phyloP scores from a whole-genome alignment of 2,797 vertebrate genomes.

The Craterocephalus amniculus region DNA sequence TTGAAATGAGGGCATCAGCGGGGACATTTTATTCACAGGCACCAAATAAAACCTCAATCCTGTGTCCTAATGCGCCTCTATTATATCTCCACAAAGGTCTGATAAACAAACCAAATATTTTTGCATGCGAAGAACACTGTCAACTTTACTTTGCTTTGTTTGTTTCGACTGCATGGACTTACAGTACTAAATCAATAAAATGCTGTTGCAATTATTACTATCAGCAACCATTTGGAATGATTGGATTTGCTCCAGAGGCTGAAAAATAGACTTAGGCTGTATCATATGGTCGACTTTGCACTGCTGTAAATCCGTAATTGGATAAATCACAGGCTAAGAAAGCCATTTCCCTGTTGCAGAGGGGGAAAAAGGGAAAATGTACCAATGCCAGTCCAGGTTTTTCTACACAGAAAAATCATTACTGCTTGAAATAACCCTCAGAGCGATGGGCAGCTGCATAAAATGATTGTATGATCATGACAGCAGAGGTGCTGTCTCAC shows the following conservation, averaged over 20 bases:
- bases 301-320: constrained; percentile 79
- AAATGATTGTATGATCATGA: constrained; percentile 60
- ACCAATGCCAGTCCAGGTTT: constrained; percentile 67
- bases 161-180: constrained; percentile 67
- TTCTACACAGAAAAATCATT: constrained; percentile 68
- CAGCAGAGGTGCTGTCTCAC: constrained; percentile 51
- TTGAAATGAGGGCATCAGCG: constrained; percentile 18
- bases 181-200: constrained; percentile 78
- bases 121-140: constrained; percentile 41
- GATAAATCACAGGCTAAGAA: constrained; percentile 77
- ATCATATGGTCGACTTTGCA: constrained; percentile 73
- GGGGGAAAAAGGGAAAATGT: constrained; percentile 62
- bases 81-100: constrained; percentile 52
- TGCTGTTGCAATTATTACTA: constrained; percentile 79
- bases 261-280: constrained; percentile 74
- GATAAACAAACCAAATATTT: constrained; percentile 63
- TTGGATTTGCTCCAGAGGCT: constrained; percentile 77
- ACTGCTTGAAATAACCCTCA: constrained; percentile 62
- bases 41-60: constrained; percentile 53
- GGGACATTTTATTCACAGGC: constrained; percentile 34
- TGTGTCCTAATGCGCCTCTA: constrained; percentile 47
- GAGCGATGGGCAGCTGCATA: constrained; percentile 46
- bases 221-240: constrained; percentile 78
- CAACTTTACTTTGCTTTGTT: constrained; percentile 61
- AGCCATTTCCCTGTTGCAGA: constrained; percentile 66